These are phyloP conservation scores for Papilio polyxenes DNA, from an alignment of 1,140 invertebrate genomes.

Conservation along the genomic window DNA sequence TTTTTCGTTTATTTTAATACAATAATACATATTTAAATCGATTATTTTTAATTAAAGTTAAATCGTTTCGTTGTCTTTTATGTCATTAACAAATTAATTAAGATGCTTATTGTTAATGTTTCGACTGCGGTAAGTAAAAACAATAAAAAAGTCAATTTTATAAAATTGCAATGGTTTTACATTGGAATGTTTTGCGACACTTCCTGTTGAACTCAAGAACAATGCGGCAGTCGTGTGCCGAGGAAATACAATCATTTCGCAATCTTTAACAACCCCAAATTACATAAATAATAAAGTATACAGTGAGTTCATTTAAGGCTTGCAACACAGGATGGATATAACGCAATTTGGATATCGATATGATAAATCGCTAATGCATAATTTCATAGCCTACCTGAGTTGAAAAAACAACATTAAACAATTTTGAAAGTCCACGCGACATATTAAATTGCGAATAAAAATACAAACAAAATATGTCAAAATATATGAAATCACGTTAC, in stretches of 20 bases:
- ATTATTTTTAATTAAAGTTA: neutral
- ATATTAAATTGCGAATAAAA: neutral
- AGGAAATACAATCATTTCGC: slow-evolving; percentile 22
- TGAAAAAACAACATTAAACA: neutral
- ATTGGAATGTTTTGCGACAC: slow-evolving; percentile 60
- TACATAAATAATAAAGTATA: slow-evolving; percentile 1
- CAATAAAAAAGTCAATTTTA: slow-evolving; percentile 42
- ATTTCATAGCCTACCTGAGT: slow-evolving; percentile 24
- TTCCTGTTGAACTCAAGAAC: slow-evolving; percentile 53
- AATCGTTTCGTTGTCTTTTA: neutral
- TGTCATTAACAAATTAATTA: neutral
- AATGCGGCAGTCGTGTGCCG: slow-evolving; percentile 28
- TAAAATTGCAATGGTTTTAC: slow-evolving; percentile 5
- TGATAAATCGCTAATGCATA: neutral
- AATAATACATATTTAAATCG: too few relatives aligned
- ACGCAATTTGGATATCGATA: neutral
- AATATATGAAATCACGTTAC: slow-evolving; percentile 60
- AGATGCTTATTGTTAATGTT: neutral
- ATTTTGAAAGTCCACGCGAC: neutral
- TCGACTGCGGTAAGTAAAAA: neutral
- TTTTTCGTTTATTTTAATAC: neutral
- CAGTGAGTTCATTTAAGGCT: neutral
- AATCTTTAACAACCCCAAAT: slow-evolving; percentile 22
- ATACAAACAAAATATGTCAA: slow-evolving; percentile 48
- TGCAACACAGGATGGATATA: neutral